Percentiles rank a stretch among this genome's conserved stretches.
These are phyloP conservation scores for Allygus modestus DNA, from an alignment of 2,888 invertebrate genomes.

Conservation along the genomic window DNA sequence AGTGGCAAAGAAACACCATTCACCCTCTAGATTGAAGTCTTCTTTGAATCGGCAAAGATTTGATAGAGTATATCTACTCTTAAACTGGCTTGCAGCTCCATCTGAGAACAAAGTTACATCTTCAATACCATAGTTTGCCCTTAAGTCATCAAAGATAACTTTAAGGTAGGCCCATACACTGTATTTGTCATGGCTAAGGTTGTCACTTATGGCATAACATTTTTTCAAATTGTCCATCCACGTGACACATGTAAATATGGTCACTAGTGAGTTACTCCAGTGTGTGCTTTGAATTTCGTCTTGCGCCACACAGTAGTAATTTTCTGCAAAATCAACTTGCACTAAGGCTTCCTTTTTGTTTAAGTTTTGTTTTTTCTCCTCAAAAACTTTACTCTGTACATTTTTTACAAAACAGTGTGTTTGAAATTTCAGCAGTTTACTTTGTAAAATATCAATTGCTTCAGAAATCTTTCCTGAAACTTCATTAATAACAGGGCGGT, in stretches of 20 bases:
- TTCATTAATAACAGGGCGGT: too few species aligned
- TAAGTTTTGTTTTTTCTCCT: not conserved
- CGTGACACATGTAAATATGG: not conserved
- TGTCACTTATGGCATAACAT: constrained; percentile 4
- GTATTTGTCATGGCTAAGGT: constrained; percentile 1
- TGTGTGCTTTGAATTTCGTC: constrained; percentile 30
- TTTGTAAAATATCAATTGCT: too few species aligned
- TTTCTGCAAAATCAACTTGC: constrained; percentile 9
- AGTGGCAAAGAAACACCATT: constrained; percentile 29
- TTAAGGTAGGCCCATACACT: not conserved
- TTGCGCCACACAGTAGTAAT: not conserved
- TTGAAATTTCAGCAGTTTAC: too few species aligned
- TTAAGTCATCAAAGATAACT: not conserved
- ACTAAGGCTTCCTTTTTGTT: not conserved
- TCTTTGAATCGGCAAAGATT: not conserved
- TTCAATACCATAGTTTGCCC: not conserved
- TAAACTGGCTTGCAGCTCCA: constrained; percentile 65
- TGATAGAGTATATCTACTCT: constrained; percentile 53
- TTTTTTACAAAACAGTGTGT: too few species aligned
- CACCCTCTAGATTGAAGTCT: not conserved
- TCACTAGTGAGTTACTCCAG: constrained; percentile 1
- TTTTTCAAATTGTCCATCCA: not conserved
- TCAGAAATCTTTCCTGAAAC: too few species aligned
- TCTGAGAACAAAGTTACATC: constrained; percentile 64
- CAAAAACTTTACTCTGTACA: too few species aligned